Base-by-base conservation (phyloP, 1,140 invertebrate genomes). In the Drosophila saltans region DNA sequence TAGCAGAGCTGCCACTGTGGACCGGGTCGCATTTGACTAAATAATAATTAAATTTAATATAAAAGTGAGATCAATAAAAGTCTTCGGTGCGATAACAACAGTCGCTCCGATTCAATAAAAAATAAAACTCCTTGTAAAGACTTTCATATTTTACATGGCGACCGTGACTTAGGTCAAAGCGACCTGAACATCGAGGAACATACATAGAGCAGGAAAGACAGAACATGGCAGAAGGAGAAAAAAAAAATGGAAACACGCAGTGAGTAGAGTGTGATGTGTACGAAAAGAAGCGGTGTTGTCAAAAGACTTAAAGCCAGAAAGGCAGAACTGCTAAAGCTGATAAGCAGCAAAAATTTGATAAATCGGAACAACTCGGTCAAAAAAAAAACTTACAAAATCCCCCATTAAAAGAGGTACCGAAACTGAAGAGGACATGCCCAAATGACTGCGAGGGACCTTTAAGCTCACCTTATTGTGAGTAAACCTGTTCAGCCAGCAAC, bases 401-500 rank as follows among this genome's bases (percentile, higher is more conserved):
- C 1, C 60, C 36, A 62, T 1, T 26, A 8, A 43, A 41, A 28
- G 8, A 62, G 6, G 56, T 56, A 10, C 11, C 61, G 3, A 33
- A 48, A 2, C 7, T 56, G 6, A 39, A 28, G 48, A 68, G 40
- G 40, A 61, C 2, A 3, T 61, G 57, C 30, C 66, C 66, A 2
- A 36, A 39, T 9, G 28, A 67, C 57, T 67, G 66, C 57, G 28
- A 67, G 56, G 56, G 65, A 45, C 56, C 56, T 9, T 0, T 59
- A n/a, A 40, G 5, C n/a, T 24, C 65, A 1, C 66, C 66, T 10
- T 24, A 61, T 16, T 66, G 64, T n/a, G 36, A 66, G 3, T 57
- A 66, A 33, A 66, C 26, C 55, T 58, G 64, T 40, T 48, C 52
- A 66, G 63, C 63, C 63, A 36, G 48, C 33, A 65, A 30, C 33